Conservation (phyloP, 1,140 invertebrate genomes). For the Listronotus oregonensis region DNA sequence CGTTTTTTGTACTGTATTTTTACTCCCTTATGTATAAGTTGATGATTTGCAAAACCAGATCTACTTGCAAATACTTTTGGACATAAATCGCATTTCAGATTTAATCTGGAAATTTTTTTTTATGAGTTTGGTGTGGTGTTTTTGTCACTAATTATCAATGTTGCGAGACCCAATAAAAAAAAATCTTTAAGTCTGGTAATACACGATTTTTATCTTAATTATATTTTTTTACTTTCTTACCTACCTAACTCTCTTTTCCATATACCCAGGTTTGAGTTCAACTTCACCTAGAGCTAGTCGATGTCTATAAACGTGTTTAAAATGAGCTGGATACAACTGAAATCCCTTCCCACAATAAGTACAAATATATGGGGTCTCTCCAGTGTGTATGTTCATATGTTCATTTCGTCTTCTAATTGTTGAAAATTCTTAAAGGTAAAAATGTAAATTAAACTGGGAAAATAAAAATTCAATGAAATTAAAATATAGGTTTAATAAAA, state of each 20-base stretch:
- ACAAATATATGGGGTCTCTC: conserved; percentile 49
- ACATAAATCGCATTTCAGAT: conserved; percentile 37
- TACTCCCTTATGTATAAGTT: conserved; percentile 37
- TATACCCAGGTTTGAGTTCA: conserved; percentile 35
- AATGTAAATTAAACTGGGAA: neutral
- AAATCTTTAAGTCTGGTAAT: no score
- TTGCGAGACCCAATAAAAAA: no score
- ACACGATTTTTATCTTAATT: no score
- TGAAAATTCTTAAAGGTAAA: conserved; percentile 36
- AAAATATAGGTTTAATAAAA: no score
- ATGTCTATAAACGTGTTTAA: conserved; percentile 38
- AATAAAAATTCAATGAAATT: conserved; percentile 2
- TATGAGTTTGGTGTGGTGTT: no score
- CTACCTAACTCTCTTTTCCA: conserved; percentile 37
- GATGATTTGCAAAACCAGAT: conserved; percentile 40
- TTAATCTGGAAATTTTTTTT: conserved; percentile 25
- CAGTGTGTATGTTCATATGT: conserved; percentile 57
- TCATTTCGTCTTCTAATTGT: conserved; percentile 31
- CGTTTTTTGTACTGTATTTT: conserved; percentile 39
- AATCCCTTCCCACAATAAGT: conserved; percentile 43
- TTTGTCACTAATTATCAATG: no score
- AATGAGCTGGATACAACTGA: conserved; percentile 41
- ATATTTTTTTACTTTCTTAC: no score
- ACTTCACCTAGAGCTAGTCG: conserved; percentile 33
- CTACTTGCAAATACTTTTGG: conserved; percentile 38